phyloP scores from a whole-genome alignment of 2,797 vertebrate species.

The Hephaestus fuliginosus region DNA sequence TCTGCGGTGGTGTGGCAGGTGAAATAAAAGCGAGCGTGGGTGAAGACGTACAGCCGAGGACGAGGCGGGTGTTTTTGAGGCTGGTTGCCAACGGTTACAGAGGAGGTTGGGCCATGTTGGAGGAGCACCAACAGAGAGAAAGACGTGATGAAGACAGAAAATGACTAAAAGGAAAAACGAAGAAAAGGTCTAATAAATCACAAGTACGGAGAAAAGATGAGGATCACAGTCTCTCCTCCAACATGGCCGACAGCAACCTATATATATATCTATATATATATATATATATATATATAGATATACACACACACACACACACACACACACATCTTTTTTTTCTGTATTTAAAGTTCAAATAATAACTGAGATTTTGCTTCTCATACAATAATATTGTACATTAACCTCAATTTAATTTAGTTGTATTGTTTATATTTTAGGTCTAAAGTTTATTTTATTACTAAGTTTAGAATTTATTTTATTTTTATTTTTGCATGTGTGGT shows the following conservation, averaged over 20 bases:
- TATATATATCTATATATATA: no score
- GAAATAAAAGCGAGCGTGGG: background rate
- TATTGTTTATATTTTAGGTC: no score
- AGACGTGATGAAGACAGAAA: background rate
- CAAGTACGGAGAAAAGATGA: background rate
- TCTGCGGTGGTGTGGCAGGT: background rate
- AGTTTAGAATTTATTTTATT: no score
- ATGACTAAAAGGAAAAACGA: background rate
- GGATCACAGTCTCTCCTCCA: background rate
- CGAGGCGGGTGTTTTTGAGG: background rate
- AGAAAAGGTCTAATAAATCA: slow-evolving; percentile 7
- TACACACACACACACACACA: no score
- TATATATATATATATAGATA: no score
- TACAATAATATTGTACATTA: no score
- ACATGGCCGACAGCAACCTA: background rate
- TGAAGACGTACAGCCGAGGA: background rate
- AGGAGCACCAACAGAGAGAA: background rate
- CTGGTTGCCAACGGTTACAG: background rate
- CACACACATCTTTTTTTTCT: no score
- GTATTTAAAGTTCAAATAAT: no score
- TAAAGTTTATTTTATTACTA: no score
- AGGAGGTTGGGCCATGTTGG: background rate
- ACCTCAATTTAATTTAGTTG: no score
- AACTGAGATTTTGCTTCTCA: no score
- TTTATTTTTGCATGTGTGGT: no score